Percentiles rank a stretch among this genome's conserved stretches.
Conservation (phyloP, 2,113 vertebrate genomes). For the Entomyzon cyanotis region DNA sequence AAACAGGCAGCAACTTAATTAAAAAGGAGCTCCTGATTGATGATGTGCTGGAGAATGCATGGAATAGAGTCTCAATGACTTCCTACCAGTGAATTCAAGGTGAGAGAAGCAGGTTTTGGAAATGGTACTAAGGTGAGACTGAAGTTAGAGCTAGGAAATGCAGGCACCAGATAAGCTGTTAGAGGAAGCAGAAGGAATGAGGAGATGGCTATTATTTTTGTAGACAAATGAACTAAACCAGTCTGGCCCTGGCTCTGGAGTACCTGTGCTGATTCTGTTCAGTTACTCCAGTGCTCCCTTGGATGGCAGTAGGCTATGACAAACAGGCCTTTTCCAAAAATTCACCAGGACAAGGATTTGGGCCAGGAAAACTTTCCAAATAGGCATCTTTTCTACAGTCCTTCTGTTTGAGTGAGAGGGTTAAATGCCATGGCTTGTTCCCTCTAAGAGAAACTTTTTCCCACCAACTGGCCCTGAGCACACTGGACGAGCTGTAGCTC, state of each 20-base stretch:
- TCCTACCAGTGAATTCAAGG: background rate
- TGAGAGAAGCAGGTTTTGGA: background rate
- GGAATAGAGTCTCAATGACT: background rate
- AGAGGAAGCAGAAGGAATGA: background rate
- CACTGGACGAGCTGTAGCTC: background rate
- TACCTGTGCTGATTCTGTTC: background rate
- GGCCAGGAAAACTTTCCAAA: background rate
- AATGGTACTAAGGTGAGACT: background rate
- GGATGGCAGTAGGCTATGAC: background rate
- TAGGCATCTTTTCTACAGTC: accelerated
- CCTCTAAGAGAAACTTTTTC: background rate
- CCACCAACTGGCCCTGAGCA: background rate
- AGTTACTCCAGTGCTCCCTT: background rate
- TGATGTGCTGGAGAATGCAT: background rate
- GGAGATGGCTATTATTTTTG: background rate
- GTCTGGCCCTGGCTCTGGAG: background rate
- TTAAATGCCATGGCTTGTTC: background rate
- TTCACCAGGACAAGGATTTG: background rate
- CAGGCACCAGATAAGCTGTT: background rate
- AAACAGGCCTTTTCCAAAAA: background rate
- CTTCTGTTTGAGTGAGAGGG: background rate
- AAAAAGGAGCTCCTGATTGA: background rate
- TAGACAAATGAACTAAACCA: background rate
- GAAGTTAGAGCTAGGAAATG: background rate
- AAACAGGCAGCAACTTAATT: background rate